A percentile compares a stretch with the other conserved stretches of the same genome.
phyloP scores from a whole-genome alignment of 1,140 invertebrate genomes.

The Plectrocnemia conspersa region DNA sequence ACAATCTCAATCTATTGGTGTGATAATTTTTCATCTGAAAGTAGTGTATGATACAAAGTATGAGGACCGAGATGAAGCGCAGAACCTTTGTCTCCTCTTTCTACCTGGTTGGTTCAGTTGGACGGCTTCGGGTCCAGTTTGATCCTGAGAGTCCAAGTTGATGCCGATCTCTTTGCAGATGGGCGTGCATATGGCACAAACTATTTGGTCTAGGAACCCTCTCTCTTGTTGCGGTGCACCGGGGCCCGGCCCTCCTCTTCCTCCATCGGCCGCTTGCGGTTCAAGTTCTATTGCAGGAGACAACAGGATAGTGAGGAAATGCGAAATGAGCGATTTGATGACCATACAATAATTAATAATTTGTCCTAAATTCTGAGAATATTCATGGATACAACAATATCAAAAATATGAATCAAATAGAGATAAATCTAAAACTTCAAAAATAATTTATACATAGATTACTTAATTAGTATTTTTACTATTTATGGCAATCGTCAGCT shows the following conservation, averaged over 20 bases:
- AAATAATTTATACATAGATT: too few species aligned
- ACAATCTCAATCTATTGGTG: too few species aligned
- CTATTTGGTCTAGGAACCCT: constrained; percentile 47
- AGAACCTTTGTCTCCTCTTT: constrained; percentile 8
- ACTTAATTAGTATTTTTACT: too few species aligned
- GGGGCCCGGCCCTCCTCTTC: constrained; percentile 35
- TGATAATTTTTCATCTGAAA: too few species aligned
- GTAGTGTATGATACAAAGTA: neutral
- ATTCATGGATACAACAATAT: too few species aligned
- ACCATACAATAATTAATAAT: neutral
- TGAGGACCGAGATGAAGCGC: too few species aligned
- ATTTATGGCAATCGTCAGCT: too few species aligned
- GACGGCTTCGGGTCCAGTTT: constrained; percentile 37
- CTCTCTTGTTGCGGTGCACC: constrained; percentile 36
- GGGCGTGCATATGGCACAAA: constrained; percentile 46
- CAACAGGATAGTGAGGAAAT: constrained; percentile 7
- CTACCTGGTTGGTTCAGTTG: constrained; percentile 35
- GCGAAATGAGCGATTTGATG: neutral
- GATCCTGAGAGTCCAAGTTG: constrained; percentile 46
- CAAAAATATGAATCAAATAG: too few species aligned
- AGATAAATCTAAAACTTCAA: too few species aligned
- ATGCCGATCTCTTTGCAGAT: constrained; percentile 51
- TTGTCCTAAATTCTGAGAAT: too few species aligned
- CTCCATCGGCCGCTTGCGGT: constrained; percentile 37
- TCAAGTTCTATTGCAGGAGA: constrained; percentile 23